Conservation (phyloP, 1,140 invertebrate species). For the Eriocheir sinensis region DNA sequence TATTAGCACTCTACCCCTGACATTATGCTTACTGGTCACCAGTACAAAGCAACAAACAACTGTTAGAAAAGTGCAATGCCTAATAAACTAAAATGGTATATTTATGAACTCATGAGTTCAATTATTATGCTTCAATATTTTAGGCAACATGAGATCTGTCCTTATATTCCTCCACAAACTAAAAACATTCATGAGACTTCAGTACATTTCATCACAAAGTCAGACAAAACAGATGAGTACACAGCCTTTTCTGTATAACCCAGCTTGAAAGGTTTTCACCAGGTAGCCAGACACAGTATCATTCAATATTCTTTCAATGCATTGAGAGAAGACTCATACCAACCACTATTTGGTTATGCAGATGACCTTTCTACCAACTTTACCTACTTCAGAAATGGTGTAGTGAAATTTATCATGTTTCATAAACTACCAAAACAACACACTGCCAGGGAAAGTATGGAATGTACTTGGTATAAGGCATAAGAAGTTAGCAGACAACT, state of each 20-base stretch:
- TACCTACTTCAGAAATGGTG: no score
- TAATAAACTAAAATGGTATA: not conserved
- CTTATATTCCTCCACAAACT: not conserved
- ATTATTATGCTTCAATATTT: not conserved
- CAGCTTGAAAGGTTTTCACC: not conserved
- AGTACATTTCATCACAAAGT: not conserved
- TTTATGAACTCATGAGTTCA: not conserved
- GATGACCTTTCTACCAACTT: no score
- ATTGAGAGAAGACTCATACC: no score
- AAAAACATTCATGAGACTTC: not conserved
- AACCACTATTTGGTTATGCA: no score
- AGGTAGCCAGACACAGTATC: not conserved
- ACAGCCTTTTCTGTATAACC: no score
- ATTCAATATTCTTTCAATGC: not conserved
- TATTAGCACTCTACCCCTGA: conserved; percentile 1
- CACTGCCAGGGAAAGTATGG: no score
- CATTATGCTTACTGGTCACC: conserved; percentile 15
- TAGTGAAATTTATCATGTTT: no score
- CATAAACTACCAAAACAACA: no score
- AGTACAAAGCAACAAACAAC: not conserved
- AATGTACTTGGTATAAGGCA: no score
- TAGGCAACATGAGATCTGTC: not conserved
- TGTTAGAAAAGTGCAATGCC: not conserved
- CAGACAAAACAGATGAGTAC: not conserved
- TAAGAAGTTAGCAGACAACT: no score